Evolutionary conservation across 1,140 invertebrate species (phyloP), one percentile per base, ranked within the genome.

Genomic region (Campoletis sonorensis): DNA sequence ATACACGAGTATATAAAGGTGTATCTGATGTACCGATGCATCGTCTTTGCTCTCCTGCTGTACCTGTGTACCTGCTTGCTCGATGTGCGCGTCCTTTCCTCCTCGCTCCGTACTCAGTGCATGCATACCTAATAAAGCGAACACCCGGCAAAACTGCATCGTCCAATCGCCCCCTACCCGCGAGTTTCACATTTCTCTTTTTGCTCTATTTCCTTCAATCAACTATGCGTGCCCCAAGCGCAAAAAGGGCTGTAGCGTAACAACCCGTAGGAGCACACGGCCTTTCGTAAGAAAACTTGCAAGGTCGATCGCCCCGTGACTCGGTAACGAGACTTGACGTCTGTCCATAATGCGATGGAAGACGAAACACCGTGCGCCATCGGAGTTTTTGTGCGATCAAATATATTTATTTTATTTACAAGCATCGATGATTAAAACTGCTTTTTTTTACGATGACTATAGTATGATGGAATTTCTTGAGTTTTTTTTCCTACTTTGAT

Each of bases 121-220:
- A 21, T 87, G 88, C 88, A 90, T 91, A 87, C 87, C 89, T 91
- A 91, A 91, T 91, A 91, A 90, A 91, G 88, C 86, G 85, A 83
- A 84, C 82, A 76, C 84, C 68, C 82, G 71, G 79, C 73, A 67
- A 70, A 64, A 67, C 79, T 49, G 64, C 72, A 73, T 78, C 70
- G 27, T 13, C 27, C 40, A 45, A 68, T n/a, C 68, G 58, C 64
- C 70, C 71, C 73, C 33, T 81, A 72, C 82, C 84, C 83, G 18
- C 82, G 79, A 75, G 54, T 77, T 81, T 81, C 67, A 83, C 79
- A 79, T 81, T 85, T 82, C 79, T 83, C 61, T 78, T 84, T 82
- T 81, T 83, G 82, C 70, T 68, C 64, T 61, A 26, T 80, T 81
- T 54, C 77, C 67, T 81, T 84, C 82, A 73, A 79, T 81, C 80